These are phyloP conservation scores for Pyrocephalus nanus DNA, from an alignment of 2,797 vertebrate species.

Conservation along the genomic window DNA sequence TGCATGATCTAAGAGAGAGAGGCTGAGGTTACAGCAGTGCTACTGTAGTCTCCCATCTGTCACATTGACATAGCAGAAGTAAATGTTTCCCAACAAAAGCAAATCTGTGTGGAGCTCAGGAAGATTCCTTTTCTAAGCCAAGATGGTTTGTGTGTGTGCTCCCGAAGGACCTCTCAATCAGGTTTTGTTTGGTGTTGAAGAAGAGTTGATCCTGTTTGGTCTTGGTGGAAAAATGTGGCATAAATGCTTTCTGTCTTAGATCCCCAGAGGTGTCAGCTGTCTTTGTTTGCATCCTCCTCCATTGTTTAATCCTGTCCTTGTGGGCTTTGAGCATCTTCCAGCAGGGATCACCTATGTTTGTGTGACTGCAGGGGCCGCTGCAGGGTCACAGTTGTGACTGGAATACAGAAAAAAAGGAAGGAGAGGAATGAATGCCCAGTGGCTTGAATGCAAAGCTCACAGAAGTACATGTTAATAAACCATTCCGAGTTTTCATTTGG, in stretches of 20 bases:
- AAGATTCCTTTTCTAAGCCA: not conserved
- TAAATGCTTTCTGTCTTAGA: not conserved
- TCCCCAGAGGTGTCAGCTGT: not conserved
- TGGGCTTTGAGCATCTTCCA: not conserved
- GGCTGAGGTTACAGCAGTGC: not conserved
- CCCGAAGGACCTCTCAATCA: not conserved
- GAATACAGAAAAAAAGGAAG: not conserved
- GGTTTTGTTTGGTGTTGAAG: not conserved
- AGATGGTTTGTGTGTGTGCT: not conserved
- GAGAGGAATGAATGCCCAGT: not conserved
- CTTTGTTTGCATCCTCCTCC: not conserved
- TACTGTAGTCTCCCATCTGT: not conserved
- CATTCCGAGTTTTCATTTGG: not conserved
- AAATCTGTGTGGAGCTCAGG: not conserved
- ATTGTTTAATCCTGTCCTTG: not conserved
- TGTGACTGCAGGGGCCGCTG: not conserved
- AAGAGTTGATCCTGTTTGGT: not conserved
- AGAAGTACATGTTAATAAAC: not conserved
- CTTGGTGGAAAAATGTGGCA: not conserved
- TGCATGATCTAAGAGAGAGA: not conserved
- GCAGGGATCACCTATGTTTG: not conserved
- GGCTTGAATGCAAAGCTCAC: not conserved
- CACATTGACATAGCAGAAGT: not conserved
- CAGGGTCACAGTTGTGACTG: not conserved
- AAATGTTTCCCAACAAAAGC: constrained; percentile 23